These are phyloP conservation scores for Euura saliciscinereae DNA, from an alignment of 1,140 invertebrate species.

Conservation along the genomic window DNA sequence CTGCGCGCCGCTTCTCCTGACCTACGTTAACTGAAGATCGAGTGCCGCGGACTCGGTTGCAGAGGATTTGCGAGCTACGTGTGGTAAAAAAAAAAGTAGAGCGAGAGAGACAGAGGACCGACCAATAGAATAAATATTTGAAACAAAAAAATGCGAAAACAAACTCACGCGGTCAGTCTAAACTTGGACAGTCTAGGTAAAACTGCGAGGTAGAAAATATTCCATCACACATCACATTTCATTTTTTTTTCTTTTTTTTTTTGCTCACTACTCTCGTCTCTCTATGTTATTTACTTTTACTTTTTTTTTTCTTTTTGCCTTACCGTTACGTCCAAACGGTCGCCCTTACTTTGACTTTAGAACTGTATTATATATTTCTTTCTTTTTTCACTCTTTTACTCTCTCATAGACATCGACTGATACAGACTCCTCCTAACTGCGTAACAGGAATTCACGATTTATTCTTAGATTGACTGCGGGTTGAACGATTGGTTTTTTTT, in stretches of 20 bases:
- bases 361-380: no score
- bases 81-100: background rate
- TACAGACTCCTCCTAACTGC: no score
- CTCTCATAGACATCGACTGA: no score
- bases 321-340: background rate
- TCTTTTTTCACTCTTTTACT: no score
- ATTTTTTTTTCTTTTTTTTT: background rate
- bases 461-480: no score
- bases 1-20: background rate
- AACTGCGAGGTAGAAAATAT: background rate
- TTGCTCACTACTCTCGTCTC: background rate
- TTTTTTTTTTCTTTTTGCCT: background rate
- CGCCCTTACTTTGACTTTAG: background rate
- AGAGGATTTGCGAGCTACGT: background rate
- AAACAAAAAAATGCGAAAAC: background rate
- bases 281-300: background rate
- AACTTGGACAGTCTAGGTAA: background rate
- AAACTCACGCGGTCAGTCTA: background rate
- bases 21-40: slow-evolving; percentile 8
- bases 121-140: no score
- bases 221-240: background rate
- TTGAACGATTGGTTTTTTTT: no score
- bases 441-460: no score
- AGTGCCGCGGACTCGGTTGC: background rate
- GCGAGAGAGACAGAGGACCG: no score